A percentile compares a stretch with the other conserved stretches of the same genome.
Conservation (phyloP, 2,888 invertebrate species). For the Drosophila melanocephala region DNA sequence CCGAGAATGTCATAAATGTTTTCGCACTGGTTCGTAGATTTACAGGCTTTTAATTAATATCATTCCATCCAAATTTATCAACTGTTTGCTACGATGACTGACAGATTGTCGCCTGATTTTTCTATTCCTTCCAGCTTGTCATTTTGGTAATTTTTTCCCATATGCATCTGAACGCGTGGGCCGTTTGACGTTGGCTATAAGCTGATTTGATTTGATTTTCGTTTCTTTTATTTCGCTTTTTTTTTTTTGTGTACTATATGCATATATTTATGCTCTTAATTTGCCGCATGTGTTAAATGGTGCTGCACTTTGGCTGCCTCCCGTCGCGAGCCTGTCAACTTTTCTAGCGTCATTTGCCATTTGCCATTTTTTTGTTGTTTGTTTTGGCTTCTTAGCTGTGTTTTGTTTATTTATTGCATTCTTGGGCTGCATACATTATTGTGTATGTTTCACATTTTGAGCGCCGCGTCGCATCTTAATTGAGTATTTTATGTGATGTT, state of each 20-base stretch:
- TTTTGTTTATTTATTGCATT: slow-evolving; percentile 73
- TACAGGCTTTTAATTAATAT: slow-evolving; percentile 79
- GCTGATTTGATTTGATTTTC: slow-evolving; percentile 31
- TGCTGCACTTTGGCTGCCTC: slow-evolving; percentile 68
- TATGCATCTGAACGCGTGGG: slow-evolving; percentile 44
- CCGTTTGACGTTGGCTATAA: slow-evolving; percentile 36
- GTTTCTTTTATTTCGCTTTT: slow-evolving; percentile 6
- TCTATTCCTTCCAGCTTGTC: slow-evolving; percentile 33
- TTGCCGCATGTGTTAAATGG: slow-evolving; percentile 73
- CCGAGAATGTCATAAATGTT: slow-evolving; percentile 47
- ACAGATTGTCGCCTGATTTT: slow-evolving; percentile 43
- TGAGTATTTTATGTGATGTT: slow-evolving; percentile 68
- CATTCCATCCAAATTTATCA: slow-evolving; percentile 70
- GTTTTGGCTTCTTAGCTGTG: slow-evolving; percentile 12
- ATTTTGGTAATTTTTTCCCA: slow-evolving; percentile 12
- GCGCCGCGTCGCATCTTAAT: slow-evolving; percentile 61
- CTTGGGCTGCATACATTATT: slow-evolving; percentile 48
- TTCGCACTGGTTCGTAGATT: slow-evolving; percentile 54
- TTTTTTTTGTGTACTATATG: slow-evolving; percentile 14
- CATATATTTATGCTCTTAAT: slow-evolving; percentile 67
- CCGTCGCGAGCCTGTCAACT: slow-evolving; percentile 46
- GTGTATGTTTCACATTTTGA: slow-evolving; percentile 64
- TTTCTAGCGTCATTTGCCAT: slow-evolving; percentile 67
- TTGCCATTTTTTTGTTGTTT: slow-evolving; percentile 27
- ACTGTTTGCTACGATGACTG: slow-evolving; percentile 35